Evolutionary conservation across 2,113 vertebrate genomes (phyloP), one percentile per base, ranked within the genome.

Genomic region (Brachionichthys hirsutus): DNA sequence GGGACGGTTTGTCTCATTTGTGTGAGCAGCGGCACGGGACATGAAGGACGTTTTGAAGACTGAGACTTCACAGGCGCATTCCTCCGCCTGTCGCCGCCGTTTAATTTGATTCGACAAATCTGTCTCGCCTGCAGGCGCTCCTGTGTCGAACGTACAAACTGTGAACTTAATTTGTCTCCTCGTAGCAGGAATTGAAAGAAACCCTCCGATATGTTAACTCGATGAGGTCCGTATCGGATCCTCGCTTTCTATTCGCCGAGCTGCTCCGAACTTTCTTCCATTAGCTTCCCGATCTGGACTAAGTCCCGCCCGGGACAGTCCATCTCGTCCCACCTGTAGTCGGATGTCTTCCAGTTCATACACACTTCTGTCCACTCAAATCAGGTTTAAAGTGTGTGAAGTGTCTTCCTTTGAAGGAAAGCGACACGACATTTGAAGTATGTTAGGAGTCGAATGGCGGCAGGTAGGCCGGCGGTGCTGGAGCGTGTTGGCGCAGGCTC

Each of bases 401-500:
- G 43, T 41, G 54, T 42, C 15, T 45, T 48, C 48, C 18, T 3
- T 17, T 34, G 11, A 48, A 2, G 13, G 7, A 58, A 67, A 56
- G 54, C 63, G 54, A 53, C 56, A 47, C 2, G 16, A 9, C 35
- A 3, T 30, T 13, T 53, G 62, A 63, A n/a, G 36, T 63, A 47
- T 82, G 79, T 81, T 80, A 61, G 53, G 35, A 47, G 54, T 38
- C 54, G 44, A 62, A 44, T 43, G 65, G 50, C 55, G 77, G 75
- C 70, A 22, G 46, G 42, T 48, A 22, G 54, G 42, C 44, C 36
- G 15, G 44, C 51, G 20, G 46, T 62, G 55, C 36, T 2, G 3
- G 45, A 65, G 44, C 85, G 2, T 78, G 84, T 82, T 56, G 12
- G 62, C 41, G 22, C 84, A 73, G 40, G 82, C 64, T 69, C 48